These are phyloP conservation scores for Brienomyrus brachyistius DNA, from an alignment of 2,113 vertebrate species.

Conservation along the genomic window DNA sequence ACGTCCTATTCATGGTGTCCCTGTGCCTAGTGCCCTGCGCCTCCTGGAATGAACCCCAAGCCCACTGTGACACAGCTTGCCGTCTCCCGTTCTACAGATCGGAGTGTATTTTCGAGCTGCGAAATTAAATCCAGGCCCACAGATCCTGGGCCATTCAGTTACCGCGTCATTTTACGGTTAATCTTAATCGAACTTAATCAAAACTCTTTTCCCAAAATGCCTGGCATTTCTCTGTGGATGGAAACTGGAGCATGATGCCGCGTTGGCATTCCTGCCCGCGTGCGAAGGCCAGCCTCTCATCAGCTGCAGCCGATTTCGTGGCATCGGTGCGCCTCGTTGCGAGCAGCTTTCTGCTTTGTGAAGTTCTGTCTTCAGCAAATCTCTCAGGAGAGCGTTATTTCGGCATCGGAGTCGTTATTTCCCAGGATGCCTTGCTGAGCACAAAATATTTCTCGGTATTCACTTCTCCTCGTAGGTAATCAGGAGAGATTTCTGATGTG, in stretches of 20 bases:
- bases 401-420: constrained; percentile 18
- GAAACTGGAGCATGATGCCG: not conserved
- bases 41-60: not conserved
- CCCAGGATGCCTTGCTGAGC: constrained; percentile 13
- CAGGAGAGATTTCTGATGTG: constrained; percentile 42
- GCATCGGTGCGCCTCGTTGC: not conserved
- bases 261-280: not conserved
- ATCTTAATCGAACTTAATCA: not conserved
- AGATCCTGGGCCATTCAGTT: not conserved
- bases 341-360: not conserved
- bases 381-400: constrained; percentile 21
- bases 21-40: not conserved
- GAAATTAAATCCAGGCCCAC: not conserved
- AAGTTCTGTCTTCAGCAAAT: not conserved
- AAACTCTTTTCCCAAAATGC: not conserved
- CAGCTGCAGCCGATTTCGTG: not conserved
- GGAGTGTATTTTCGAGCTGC: not conserved
- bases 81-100: not conserved
- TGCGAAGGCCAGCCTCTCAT: not conserved
- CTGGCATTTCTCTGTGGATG: not conserved
- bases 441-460: constrained; percentile 30
- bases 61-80: not conserved
- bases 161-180: not conserved
- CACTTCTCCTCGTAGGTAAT: constrained; percentile 35
- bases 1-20: not conserved